These are phyloP conservation scores for Marcusenius ussheri DNA, from an alignment of 2,113 vertebrate genomes.

Conservation along the genomic window DNA sequence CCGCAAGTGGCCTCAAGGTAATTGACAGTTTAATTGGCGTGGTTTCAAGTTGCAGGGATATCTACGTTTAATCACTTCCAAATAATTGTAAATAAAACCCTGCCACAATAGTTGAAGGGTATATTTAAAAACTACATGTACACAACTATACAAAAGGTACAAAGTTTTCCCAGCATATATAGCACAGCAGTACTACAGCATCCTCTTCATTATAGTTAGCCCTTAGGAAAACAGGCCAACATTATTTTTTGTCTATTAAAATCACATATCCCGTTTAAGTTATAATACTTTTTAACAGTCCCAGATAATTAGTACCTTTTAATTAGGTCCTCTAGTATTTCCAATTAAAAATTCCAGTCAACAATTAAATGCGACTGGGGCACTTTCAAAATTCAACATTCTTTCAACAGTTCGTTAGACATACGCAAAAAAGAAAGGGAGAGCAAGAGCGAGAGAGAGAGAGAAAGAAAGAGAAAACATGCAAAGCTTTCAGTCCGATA, in stretches of 20 bases:
- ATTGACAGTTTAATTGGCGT: background rate
- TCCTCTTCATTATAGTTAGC: background rate
- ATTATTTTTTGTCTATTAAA: background rate
- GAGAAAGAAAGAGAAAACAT: slow-evolving; percentile 46
- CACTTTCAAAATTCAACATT: slow-evolving; percentile 74
- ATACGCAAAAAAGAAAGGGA: slow-evolving; percentile 49
- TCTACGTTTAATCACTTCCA: background rate
- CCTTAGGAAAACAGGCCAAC: background rate
- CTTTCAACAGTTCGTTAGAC: slow-evolving; percentile 77
- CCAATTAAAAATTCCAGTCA: slow-evolving; percentile 81
- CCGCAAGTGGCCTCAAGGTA: background rate
- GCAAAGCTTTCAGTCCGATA: slow-evolving; percentile 63
- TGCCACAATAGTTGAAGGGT: background rate
- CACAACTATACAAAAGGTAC: background rate
- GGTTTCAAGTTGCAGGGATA: background rate
- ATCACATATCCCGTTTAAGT: background rate
- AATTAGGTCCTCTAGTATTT: slow-evolving; percentile 61
- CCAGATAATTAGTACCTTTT: slow-evolving; percentile 57
- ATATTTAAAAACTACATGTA: background rate
- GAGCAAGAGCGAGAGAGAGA: slow-evolving; percentile 41
- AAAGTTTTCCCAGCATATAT: background rate
- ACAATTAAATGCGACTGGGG: slow-evolving; percentile 78
- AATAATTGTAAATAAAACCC: slow-evolving; percentile 4
- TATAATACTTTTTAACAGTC: slow-evolving; percentile 28
- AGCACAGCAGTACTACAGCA: background rate